Conservation (phyloP, 2,797 vertebrate genomes). For the Oreochromis mossambicus region DNA sequence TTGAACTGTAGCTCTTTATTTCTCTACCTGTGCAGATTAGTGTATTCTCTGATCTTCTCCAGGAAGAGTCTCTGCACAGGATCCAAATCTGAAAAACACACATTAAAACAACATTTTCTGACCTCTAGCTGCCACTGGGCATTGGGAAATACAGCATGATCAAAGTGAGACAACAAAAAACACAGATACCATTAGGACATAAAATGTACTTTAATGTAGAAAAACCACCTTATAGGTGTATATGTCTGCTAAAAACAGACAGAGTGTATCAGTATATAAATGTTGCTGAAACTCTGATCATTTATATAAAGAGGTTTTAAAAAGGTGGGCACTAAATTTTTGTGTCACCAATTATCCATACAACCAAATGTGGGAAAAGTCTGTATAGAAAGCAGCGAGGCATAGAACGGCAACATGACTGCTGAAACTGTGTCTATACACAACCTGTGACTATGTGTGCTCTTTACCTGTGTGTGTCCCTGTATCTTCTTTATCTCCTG, state of each 20-base stretch:
- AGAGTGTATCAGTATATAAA: not conserved
- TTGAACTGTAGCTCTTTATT: not conserved
- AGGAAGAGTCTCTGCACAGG: not conserved
- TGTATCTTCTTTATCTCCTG: not conserved
- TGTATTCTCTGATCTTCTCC: not conserved
- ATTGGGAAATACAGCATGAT: not conserved
- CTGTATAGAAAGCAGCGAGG: not conserved
- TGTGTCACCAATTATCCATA: not conserved
- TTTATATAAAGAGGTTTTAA: not conserved
- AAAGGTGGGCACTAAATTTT: accelerated
- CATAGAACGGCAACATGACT: accelerated
- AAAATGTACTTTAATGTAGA: not conserved
- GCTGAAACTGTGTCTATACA: not conserved
- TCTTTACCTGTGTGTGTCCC: not conserved
- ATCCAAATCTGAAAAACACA: not conserved
- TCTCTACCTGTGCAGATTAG: not conserved
- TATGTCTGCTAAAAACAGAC: not conserved
- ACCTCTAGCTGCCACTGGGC: not conserved
- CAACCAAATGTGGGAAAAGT: not conserved
- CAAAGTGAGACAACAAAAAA: not conserved
- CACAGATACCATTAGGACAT: accelerated
- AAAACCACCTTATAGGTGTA: not conserved
- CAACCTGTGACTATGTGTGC: not conserved
- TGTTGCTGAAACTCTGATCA: not conserved
- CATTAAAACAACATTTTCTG: not conserved